phyloP scores from a whole-genome alignment of 2,888 invertebrate genomes.

The Sceliomorpha sp. region DNA sequence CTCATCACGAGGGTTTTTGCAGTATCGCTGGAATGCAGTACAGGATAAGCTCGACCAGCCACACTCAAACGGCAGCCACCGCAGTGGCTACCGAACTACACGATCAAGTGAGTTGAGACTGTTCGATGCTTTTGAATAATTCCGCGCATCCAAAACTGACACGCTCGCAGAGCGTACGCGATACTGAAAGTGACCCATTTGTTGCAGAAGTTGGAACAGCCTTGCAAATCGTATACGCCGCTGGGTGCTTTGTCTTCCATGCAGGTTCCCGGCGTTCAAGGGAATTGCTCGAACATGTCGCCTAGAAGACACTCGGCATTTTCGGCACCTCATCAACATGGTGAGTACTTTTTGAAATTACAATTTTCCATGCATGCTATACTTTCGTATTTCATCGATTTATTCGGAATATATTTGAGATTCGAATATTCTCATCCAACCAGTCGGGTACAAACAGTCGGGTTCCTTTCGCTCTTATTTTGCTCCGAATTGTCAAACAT shows the following conservation, averaged over 20 bases:
- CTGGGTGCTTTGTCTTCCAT: constrained; percentile 91
- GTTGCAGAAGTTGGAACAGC: constrained; percentile 75
- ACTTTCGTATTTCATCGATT: no score
- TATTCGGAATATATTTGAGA: no score
- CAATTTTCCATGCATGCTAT: no score
- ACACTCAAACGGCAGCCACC: constrained; percentile 91
- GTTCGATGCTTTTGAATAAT: background rate
- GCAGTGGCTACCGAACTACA: constrained; percentile 85
- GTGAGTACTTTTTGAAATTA: constrained; percentile 79
- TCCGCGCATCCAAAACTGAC: no score
- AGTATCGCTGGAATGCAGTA: constrained; percentile 93
- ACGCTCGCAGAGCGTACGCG: no score
- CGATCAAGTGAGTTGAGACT: constrained; percentile 72
- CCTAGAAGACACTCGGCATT: constrained; percentile 79
- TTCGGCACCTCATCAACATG: constrained; percentile 83
- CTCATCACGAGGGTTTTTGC: constrained; percentile 90
- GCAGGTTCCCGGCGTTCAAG: constrained; percentile 88
- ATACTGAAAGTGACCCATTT: constrained; percentile 27
- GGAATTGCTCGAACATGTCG: constrained; percentile 77
- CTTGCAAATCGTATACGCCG: constrained; percentile 89
- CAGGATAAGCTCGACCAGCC: constrained; percentile 92
- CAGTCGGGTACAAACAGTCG: no score
- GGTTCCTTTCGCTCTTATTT: no score
- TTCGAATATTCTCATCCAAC: no score
- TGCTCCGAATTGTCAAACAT: no score